Evolutionary conservation across 2,888 invertebrate genomes (phyloP).

Genomic region (Thera obeliscata): DNA sequence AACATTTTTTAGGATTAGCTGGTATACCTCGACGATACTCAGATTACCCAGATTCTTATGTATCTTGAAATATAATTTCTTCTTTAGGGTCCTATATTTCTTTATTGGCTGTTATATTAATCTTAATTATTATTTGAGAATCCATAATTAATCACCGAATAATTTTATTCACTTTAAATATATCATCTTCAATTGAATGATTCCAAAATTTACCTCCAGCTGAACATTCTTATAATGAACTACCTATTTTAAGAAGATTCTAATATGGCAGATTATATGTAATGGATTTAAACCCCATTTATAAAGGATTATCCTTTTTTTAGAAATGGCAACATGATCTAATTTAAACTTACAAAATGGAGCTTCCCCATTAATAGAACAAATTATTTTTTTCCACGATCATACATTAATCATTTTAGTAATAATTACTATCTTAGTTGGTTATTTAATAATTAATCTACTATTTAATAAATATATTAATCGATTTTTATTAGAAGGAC

Average conservation of each 20-base stretch:
- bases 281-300: slow-evolving; percentile 88
- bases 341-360: slow-evolving; percentile 85
- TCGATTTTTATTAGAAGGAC: slow-evolving; percentile 83
- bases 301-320: slow-evolving; percentile 86
- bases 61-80: slow-evolving; percentile 87
- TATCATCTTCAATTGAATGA: slow-evolving; percentile 86
- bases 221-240: slow-evolving; percentile 85
- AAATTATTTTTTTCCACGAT: slow-evolving; percentile 87
- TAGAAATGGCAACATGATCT: slow-evolving; percentile 86
- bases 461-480: slow-evolving; percentile 84
- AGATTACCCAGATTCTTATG: slow-evolving; percentile 88
- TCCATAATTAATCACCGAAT: slow-evolving; percentile 81
- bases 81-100: slow-evolving; percentile 88
- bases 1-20: slow-evolving; percentile 86
- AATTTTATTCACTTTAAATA: slow-evolving; percentile 75
- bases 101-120: slow-evolving; percentile 82
- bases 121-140: slow-evolving; percentile 87
- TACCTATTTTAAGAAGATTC: slow-evolving; percentile 84
- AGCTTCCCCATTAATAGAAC: slow-evolving; percentile 86
- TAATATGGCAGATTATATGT: slow-evolving; percentile 85
- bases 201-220: slow-evolving; percentile 82
- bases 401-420: slow-evolving; percentile 85
- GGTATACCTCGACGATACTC: slow-evolving; percentile 90
- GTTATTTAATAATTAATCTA: slow-evolving; percentile 83
- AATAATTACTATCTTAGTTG: slow-evolving; percentile 85